Base-by-base conservation (phyloP, 2,797 vertebrate species). In the Urophycis tenuis region DNA sequence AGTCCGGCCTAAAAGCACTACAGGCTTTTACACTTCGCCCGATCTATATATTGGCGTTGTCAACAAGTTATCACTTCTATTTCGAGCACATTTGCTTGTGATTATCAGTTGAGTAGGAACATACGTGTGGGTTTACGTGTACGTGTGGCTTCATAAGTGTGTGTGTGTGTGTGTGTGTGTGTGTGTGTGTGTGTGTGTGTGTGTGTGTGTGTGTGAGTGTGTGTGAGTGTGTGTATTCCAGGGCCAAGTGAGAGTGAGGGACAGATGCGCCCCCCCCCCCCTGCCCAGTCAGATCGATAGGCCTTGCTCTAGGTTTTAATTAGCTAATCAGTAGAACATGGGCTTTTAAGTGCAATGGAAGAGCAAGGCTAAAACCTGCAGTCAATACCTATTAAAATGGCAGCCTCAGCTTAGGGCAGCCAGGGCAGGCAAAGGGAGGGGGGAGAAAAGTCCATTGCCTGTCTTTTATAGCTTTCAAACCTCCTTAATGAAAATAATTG, bases 281-380 rank as follows among this genome's bases (percentile, higher is more conserved):
- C 73, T 81, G 84, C 77, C 82, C 81, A 83, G 72, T 72, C 39
- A 60, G 81, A 90, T 94, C 91, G 19, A 92, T 93, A 80, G 84
- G 84, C 81, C 81, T 87, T 74, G 64, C 90, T 92, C 83, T 77
- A 80, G 83, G 89, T 89, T 92, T 92, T 93, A 92, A 93, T 91
- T 90, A 91, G 92, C 90, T 92, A 90, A 93, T 93, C 91, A 93
- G 89, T 88, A 80, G 80, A 91, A 92, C 92, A 91, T 85, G 87
- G 86, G 90, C 91, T 90, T 91, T 92, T 91, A 91, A 91, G 85
- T 82, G 77, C 71, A 85, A 82, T 76, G 86, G 84, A 83, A 89
- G 85, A 88, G 85, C 67, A 75, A 29, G 69, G 86, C 83, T 90
- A 84, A 90, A 91, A 84, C 85, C 82, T 67, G 84, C 22, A 69